Evolutionary conservation across 2,797 vertebrate species (phyloP), one percentile per base, ranked within the genome.

Genomic region (Sebastes trivittatus): DNA sequence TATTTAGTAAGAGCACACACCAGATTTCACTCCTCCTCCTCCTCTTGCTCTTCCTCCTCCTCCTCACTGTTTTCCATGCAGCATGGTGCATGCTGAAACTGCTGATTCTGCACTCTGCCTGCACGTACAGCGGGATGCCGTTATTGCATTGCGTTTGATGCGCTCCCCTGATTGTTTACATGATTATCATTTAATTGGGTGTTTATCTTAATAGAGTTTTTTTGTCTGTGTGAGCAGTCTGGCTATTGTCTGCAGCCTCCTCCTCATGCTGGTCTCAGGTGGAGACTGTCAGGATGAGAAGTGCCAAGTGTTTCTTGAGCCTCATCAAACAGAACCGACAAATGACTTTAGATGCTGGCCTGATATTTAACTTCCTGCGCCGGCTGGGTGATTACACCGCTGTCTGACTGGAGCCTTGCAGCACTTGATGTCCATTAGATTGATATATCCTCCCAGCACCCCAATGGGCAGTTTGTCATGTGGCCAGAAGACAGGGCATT

Each of bases 381-480:
- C 7, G 16, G 7, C 46, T 11, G 72, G 75, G 61, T 76, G 72
- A 90, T 87, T 83, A 61, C 16, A 42, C 29, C 73, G 62, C 78
- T 70, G 54, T 78, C 32, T 72, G 63, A 55, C 66, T 69, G 78
- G 60, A 62, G 78, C 52, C 65, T 76, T 55, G 38, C 71, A 87
- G 85, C 84, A 36, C 71, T 82, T 67, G 32, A 81, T 65, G 64
- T 72, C 69, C 75, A 70, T 87, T 88, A 75, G 61, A 78, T 87
- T 83, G 60, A 22, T 63, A 9, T 49, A 66, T 70, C 7, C 52
- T 72, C 65, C 13, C 55, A 36, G 58, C 49, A 55, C 52, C 68
- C 86, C 46, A 67, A 61, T 59, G 82, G 62, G 30, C 74, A 64
- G 46, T 87, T 90, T 78, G 67, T 89, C 88, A 88, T 80, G 67